Base-by-base conservation (phyloP, 2,888 invertebrate species). In the Temnothorax unifasciatus region DNA sequence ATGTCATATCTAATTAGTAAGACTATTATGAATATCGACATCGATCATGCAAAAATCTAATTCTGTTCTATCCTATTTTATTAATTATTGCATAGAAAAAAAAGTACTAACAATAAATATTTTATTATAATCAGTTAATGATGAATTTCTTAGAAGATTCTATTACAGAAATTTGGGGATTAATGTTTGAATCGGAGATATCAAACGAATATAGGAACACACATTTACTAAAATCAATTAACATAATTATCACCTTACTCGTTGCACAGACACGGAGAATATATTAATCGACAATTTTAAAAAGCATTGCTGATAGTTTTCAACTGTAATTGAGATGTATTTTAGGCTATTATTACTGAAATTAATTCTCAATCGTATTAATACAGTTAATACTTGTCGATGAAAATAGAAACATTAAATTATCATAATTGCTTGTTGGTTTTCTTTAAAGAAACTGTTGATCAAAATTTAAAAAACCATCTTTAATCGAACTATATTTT, bases 1-100 rank as follows among this genome's bases (percentile, higher is more conserved):
- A 3, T 52, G 18, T 41, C 13, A n/a, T 11, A 41, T 59, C 18
- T 6, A 73, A 44, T 41, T 68, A 50, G 64, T 15, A 44, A 18
- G 25, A 66, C 38, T 13, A 5, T 38, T 52, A 54, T 50, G 13
- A 66, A 13, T 63, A 63, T 75, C 11, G 15, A 54, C 18, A 4
- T 64, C 9, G 21, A 21, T 38, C 9, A 25, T 52, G 4, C 15
- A 0, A 9, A 54, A 4, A 76, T 34, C 3, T 11, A 25, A 63
- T 50, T 76, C 66, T 13, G 57, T 47, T 44, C 1, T 52, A 44
- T 8, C 9, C 38, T 66, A 15, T 50, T 8, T 25, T 5, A 25
- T 76, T 76, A 64, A 66, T 11, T 64, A n/a, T 44, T 47, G 18
- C 18, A 9, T 61, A 61, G 15, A 21, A 34, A 15, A 54, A 21